phyloP scores from a whole-genome alignment of 2,888 invertebrate species.

The Pristionchus entomophagus region DNA sequence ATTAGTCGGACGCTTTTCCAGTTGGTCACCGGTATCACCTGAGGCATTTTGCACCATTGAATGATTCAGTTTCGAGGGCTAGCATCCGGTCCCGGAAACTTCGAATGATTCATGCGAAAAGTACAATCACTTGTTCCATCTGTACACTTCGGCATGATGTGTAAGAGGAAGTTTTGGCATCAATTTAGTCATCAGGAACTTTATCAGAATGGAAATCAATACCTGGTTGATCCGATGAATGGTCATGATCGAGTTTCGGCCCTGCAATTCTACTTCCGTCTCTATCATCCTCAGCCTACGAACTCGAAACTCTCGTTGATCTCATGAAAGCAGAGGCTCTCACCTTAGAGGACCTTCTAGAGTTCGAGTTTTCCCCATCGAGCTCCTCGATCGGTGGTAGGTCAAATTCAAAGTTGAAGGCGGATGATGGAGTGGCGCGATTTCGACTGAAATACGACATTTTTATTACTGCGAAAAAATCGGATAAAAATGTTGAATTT shows the following conservation, averaged over 20 bases:
- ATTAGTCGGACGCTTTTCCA: conserved; percentile 51
- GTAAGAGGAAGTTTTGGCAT: not conserved
- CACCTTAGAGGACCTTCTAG: conserved; percentile 33
- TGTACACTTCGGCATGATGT: too few species aligned
- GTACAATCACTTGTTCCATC: too few species aligned
- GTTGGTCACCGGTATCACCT: conserved; percentile 47
- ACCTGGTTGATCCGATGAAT: conserved; percentile 27
- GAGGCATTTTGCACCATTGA: not conserved
- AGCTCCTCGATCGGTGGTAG: conserved; percentile 40
- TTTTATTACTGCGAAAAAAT: not conserved
- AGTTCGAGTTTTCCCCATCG: conserved; percentile 2
- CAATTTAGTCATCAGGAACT: not conserved
- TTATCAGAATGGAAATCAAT: not conserved
- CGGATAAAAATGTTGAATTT: too few species aligned
- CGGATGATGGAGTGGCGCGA: conserved; percentile 11
- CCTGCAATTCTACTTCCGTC: not conserved
- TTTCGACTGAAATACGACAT: not conserved
- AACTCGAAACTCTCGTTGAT: too few species aligned
- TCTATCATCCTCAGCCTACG: too few species aligned
- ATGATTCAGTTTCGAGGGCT: not conserved
- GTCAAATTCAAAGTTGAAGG: conserved; percentile 44
- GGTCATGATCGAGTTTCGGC: conserved; percentile 37
- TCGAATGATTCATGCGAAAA: not conserved
- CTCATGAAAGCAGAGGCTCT: not conserved
- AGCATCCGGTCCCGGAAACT: not conserved